Conservation (phyloP, 2,797 vertebrate genomes). For the Gymnothorax javanicus region DNA sequence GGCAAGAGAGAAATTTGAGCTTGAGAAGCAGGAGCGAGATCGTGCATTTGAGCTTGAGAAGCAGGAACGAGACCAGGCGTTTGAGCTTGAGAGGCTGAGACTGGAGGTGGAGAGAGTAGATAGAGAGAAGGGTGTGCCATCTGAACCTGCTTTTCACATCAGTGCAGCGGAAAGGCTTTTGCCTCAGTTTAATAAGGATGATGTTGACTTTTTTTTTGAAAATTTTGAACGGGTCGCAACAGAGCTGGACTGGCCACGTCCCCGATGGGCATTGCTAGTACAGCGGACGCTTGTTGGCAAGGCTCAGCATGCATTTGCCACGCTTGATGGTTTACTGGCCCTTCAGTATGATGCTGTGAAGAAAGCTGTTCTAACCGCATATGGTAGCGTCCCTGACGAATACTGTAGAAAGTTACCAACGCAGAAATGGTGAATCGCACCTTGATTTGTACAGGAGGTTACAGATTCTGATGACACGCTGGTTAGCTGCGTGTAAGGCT, state of each 20-base stretch:
- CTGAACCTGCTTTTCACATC: neutral
- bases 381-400: too few species aligned
- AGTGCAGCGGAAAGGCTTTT: neutral
- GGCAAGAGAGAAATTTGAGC: too few species aligned
- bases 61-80: too few species aligned
- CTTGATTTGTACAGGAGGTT: neutral
- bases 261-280: neutral
- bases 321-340: too few species aligned
- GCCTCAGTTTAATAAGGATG: neutral
- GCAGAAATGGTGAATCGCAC: neutral
- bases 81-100: neutral
- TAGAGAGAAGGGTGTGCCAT: neutral
- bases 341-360: too few species aligned
- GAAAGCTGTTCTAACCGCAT: too few species aligned
- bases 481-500: neutral
- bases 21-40: too few species aligned
- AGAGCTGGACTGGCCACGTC: neutral
- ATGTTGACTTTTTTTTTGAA: neutral
- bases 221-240: neutral
- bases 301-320: too few species aligned
- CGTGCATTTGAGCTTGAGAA: too few species aligned
- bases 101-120: neutral
- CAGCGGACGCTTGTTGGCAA: neutral
- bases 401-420: neutral
- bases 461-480: neutral